Evolutionary conservation across 2,888 invertebrate species (phyloP).

Genomic region (Coenonympha arcania): DNA sequence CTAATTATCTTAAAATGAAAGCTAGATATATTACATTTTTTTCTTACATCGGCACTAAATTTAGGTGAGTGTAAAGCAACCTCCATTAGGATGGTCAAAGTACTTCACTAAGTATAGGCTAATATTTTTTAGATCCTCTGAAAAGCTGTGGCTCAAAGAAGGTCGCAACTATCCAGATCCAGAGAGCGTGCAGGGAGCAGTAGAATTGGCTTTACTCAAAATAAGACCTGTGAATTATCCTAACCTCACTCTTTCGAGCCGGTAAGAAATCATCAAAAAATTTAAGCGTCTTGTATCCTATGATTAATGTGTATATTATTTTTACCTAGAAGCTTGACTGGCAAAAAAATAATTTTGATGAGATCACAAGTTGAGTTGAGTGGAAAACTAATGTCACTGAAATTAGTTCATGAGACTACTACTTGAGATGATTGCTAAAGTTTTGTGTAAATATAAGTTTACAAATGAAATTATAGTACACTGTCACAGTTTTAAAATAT

Average conservation of each 20-base stretch:
- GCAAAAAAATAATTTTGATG: too few relatives aligned
- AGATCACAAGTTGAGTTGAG: too few relatives aligned
- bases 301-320: too few relatives aligned
- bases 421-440: too few relatives aligned
- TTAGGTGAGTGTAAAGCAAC: constrained; percentile 73
- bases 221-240: constrained; percentile 75
- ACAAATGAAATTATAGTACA: too few relatives aligned
- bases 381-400: too few relatives aligned
- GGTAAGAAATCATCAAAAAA: too few relatives aligned
- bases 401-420: too few relatives aligned
- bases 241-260: constrained; percentile 77
- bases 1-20: constrained; percentile 70
- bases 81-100: neutral
- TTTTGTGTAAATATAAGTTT: too few relatives aligned
- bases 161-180: constrained; percentile 73
- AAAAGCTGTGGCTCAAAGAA: constrained; percentile 73
- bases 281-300: too few relatives aligned
- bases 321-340: too few relatives aligned
- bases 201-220: constrained; percentile 77
- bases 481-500: too few relatives aligned
- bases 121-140: constrained; percentile 75
- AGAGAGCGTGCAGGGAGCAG: constrained; percentile 80
- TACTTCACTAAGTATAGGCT: neutral
- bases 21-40: constrained; percentile 82
- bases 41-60: constrained; percentile 84